Percentiles rank a stretch among this genome's conserved stretches.
These are phyloP conservation scores for Leptoteleia sp. DNA, from an alignment of 1,140 invertebrate species.

Conservation along the genomic window DNA sequence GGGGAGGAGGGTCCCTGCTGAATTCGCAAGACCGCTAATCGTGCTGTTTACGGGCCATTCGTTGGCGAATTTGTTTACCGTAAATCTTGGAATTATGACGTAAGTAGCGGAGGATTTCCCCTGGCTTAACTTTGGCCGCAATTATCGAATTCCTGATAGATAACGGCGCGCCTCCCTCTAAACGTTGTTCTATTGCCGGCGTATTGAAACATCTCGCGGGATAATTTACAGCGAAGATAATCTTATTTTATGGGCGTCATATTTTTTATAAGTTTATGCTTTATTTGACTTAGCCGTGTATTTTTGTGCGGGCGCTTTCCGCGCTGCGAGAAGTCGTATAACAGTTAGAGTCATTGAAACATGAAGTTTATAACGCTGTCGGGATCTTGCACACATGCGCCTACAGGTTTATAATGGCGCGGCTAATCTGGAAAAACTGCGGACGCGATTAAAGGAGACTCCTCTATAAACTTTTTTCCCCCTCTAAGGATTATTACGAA, in stretches of 20 bases:
- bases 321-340: constrained; percentile 21
- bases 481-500: constrained; percentile 30
- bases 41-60: not conserved
- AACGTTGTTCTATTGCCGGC: constrained; percentile 13
- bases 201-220: constrained; percentile 13
- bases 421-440: constrained; percentile 51
- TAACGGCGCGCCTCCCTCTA: not conserved
- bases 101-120: not conserved
- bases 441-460: constrained; percentile 29
- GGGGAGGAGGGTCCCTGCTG: no score
- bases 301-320: constrained; percentile 42
- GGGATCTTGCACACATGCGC: constrained; percentile 13
- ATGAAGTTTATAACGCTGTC: constrained; percentile 53
- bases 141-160: constrained; percentile 18
- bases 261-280: constrained; percentile 51
- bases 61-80: not conserved
- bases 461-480: constrained; percentile 30
- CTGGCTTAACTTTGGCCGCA: not conserved
- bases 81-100: constrained; percentile 5
- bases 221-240: constrained; percentile 54
- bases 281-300: constrained; percentile 55
- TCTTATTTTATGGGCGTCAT: constrained; percentile 44
- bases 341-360: constrained; percentile 62
- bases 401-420: constrained; percentile 53
- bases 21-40: no score